phyloP scores from a whole-genome alignment of 2,113 vertebrate species.

The Daboia siamensis region DNA sequence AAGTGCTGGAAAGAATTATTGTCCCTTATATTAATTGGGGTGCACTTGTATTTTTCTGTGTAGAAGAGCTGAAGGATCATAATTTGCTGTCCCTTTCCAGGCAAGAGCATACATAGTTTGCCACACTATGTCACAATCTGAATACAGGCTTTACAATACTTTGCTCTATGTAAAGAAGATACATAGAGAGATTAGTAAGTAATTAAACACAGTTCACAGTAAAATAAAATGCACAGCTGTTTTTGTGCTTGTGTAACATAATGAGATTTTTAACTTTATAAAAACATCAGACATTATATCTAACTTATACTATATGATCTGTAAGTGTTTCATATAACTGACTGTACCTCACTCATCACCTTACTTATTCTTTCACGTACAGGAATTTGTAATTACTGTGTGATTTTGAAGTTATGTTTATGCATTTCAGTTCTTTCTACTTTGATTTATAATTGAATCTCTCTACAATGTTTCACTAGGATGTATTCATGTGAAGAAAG shows the following conservation, averaged over 20 bases:
- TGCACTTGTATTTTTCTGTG: background rate
- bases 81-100: background rate
- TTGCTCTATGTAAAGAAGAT: background rate
- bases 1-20: background rate
- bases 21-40: background rate
- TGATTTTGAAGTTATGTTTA: background rate
- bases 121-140: background rate
- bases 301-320: background rate
- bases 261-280: background rate
- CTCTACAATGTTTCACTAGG: background rate
- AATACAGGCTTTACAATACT: background rate
- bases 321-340: background rate
- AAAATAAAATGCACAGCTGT: background rate
- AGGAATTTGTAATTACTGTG: background rate
- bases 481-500: background rate
- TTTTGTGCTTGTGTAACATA: background rate
- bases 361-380: background rate
- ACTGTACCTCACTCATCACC: background rate
- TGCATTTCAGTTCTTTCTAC: background rate
- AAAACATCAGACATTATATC: background rate
- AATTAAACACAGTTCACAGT: background rate
- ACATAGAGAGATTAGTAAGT: background rate
- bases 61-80: background rate
- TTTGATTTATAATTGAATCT: slow-evolving; percentile 3
- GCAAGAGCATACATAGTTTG: background rate